Percentiles rank a stretch among this genome's conserved stretches.
Conservation (phyloP, 1,140 invertebrate species). For the Pristionchus pacificus region DNA sequence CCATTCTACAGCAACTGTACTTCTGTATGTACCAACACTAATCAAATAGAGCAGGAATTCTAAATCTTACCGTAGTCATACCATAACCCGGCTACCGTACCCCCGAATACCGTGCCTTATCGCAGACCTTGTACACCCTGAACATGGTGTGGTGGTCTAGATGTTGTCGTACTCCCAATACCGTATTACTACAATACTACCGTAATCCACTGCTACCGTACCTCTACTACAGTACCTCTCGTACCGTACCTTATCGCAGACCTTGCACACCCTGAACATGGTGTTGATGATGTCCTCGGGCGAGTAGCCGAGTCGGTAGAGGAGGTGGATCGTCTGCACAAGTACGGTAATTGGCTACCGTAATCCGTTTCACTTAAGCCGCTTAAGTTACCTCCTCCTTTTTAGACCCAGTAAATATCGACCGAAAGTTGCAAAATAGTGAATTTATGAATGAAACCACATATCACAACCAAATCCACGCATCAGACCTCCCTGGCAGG, state of each 20-base stretch:
- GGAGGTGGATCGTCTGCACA: conserved; percentile 69
- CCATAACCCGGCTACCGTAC: conserved; percentile 61
- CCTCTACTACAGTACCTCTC: conserved; percentile 49
- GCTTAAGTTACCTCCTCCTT: no score
- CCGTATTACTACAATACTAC: no score
- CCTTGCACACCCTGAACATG: conserved; percentile 87
- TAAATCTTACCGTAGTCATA: no score
- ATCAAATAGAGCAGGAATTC: no score
- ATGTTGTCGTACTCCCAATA: no score
- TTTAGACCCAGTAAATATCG: no score
- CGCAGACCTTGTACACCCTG: conserved; percentile 75
- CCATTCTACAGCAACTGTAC: conserved; percentile 58
- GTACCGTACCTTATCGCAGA: neutral
- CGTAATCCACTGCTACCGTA: no score
- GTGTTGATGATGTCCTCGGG: conserved; percentile 92
- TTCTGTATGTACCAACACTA: conserved; percentile 70
- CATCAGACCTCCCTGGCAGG: no score
- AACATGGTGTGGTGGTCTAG: conserved; percentile 88
- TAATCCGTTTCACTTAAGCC: neutral
- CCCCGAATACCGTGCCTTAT: neutral
- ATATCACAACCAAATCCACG: no score
- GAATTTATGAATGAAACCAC: no score
- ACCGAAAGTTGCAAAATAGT: no score
- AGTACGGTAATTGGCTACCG: no score
- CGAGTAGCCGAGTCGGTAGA: conserved; percentile 89